These are phyloP conservation scores for Imbricaverruca yamaguchii DNA, from an alignment of 2,888 invertebrate species.

Conservation along the genomic window DNA sequence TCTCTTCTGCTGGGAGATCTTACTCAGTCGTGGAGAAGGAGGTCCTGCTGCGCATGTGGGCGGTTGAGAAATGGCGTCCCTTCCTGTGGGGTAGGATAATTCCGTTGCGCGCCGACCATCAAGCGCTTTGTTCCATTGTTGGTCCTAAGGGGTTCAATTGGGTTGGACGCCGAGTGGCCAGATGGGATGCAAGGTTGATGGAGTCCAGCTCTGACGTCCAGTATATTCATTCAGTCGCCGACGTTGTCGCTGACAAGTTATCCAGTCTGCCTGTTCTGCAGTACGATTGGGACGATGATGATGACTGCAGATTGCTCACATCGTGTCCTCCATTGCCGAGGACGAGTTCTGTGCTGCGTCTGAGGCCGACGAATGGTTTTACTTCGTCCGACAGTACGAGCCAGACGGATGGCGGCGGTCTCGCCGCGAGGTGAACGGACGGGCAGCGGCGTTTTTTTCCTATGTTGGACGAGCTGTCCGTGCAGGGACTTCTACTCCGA, in stretches of 20 bases:
- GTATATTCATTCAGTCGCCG: background rate
- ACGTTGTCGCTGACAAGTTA: background rate
- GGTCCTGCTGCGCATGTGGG: background rate
- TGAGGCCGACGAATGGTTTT: background rate
- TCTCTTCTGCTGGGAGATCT: background rate
- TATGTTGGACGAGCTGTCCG: too few relatives aligned
- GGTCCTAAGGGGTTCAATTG: background rate
- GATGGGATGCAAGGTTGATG: background rate
- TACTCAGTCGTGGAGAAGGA: background rate
- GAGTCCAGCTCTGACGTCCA: background rate
- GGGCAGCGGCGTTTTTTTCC: background rate
- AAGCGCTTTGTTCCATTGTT: background rate
- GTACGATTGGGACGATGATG: background rate
- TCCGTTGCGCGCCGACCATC: background rate
- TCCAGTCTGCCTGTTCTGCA: background rate
- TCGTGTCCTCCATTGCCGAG: background rate
- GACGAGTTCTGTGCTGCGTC: background rate
- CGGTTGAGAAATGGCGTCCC: background rate
- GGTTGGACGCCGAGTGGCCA: background rate
- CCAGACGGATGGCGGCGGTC: too few relatives aligned
- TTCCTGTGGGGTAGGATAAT: background rate
- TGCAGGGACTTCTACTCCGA: too few relatives aligned
- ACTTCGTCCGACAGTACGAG: too few relatives aligned
- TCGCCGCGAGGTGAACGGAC: too few relatives aligned
- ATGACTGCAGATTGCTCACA: background rate